phyloP scores from a whole-genome alignment of 2,113 vertebrate species.

The Tyto alba region DNA sequence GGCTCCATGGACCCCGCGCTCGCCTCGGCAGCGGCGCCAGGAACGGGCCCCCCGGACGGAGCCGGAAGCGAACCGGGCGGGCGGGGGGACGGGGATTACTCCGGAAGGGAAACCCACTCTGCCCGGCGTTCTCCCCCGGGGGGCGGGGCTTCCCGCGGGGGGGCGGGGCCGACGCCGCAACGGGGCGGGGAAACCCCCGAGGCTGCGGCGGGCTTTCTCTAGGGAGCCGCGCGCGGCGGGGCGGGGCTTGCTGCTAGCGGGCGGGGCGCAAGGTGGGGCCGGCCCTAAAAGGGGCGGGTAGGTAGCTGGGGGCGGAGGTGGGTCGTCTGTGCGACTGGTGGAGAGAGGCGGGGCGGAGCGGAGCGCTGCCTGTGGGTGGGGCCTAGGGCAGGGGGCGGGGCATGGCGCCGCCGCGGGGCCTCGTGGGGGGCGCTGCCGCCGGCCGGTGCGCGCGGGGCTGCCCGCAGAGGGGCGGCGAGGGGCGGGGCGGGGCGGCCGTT shows the following conservation, averaged over 20 bases:
- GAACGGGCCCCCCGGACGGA: slow-evolving; percentile 10
- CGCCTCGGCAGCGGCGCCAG: slow-evolving; percentile 38
- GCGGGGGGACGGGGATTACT: neutral
- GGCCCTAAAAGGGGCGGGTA: neutral
- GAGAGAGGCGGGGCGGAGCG: too few relatives aligned
- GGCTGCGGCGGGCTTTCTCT: neutral
- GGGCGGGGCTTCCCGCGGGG: neutral
- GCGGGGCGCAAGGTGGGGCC: neutral
- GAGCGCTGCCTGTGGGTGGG: neutral
- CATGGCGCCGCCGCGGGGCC: neutral
- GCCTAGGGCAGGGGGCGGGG: neutral
- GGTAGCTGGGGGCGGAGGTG: neutral
- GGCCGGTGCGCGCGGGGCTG: neutral
- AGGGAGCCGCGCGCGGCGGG: neutral
- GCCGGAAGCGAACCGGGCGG: slow-evolving; percentile 42
- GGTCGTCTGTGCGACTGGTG: too few relatives aligned
- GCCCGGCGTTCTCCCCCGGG: neutral
- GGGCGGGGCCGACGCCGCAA: neutral
- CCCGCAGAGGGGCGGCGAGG: too few relatives aligned
- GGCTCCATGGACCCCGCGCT: slow-evolving; percentile 66
- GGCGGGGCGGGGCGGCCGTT: too few relatives aligned
- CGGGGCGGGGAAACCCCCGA: neutral
- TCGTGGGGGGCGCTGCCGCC: neutral
- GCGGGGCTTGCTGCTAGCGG: neutral
- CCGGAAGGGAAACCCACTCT: slow-evolving; percentile 24